These are phyloP conservation scores for roundworm (Caenorhabditis elegans) DNA, from an alignment of 1,140 invertebrate species.

Conservation along the genomic window WBcel235 BX284605.5:13389001-13389500, in stretches of 20 bases:
- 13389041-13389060: not conserved
- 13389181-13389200: not conserved
- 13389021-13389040: constrained; percentile 8
- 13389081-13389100: not conserved
- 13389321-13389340: not conserved
- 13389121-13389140: not conserved
- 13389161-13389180: not conserved
- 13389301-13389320: constrained; percentile 9
- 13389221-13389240: not conserved
- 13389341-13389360: not conserved
- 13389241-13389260: not conserved
- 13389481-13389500: not conserved
- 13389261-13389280: constrained; percentile 18
- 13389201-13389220: not conserved
- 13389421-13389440: not conserved
- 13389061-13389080: not conserved
- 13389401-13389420: constrained; percentile 4
- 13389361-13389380: not conserved
- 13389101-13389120: not conserved
- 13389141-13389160: not conserved
- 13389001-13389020: not conserved
- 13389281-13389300: not conserved
- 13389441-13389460: constrained; percentile 1
- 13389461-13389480: constrained; percentile 5
- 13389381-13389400: constrained; percentile 11